These are phyloP conservation scores for Enteromius thamalakanensis DNA, from an alignment of 2,797 vertebrate genomes.

Conservation along the genomic window DNA sequence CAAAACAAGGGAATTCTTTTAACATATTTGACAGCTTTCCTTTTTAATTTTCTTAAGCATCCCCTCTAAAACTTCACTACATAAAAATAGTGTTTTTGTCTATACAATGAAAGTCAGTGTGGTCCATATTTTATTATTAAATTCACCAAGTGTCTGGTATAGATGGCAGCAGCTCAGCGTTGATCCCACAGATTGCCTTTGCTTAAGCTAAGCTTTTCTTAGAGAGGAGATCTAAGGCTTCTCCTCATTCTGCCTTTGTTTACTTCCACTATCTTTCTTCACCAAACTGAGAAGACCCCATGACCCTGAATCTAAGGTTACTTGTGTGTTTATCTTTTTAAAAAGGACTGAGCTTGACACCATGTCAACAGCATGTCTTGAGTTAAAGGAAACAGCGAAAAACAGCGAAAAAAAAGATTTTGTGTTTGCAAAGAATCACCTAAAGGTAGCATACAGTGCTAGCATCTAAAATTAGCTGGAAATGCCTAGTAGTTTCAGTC, in stretches of 20 bases:
- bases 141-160: slow-evolving; percentile 26
- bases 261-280: slow-evolving; percentile 79
- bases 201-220: slow-evolving; percentile 71
- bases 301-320: slow-evolving; percentile 76
- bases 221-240: slow-evolving; percentile 71
- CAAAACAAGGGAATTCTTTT: background rate
- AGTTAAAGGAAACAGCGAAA: slow-evolving; percentile 45
- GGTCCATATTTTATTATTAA: background rate
- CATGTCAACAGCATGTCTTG: slow-evolving; percentile 70
- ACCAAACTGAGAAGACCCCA: slow-evolving; percentile 70
- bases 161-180: slow-evolving; percentile 2
- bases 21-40: background rate
- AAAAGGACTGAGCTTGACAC: slow-evolving; percentile 66
- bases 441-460: slow-evolving; percentile 32
- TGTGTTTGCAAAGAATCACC: slow-evolving; percentile 40
- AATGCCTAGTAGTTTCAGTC: background rate
- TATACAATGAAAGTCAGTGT: background rate
- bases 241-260: slow-evolving; percentile 72
- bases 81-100: background rate
- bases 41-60: background rate
- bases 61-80: background rate
- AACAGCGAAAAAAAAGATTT: slow-evolving; percentile 22
- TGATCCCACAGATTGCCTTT: slow-evolving; percentile 26
- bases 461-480: background rate
- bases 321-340: slow-evolving; percentile 76